Evolutionary conservation across 2,888 invertebrate genomes (phyloP), one percentile per base, ranked within the genome.

Genomic region (Cybosia mesomella): DNA sequence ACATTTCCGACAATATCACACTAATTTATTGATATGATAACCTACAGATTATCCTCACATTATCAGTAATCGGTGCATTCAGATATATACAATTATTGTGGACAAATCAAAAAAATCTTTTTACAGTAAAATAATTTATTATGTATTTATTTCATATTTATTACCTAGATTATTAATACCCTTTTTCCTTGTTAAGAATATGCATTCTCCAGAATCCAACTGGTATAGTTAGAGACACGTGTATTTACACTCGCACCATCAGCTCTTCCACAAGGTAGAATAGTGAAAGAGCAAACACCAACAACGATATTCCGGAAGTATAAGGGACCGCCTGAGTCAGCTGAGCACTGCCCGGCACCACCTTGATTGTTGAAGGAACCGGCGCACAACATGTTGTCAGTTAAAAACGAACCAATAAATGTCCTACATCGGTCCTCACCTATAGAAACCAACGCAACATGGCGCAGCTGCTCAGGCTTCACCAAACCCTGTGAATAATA

Each of bases 141-240:
- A 43, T 7, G 0, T 18, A 18, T 43, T 43, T 34, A 7, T 4
- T 8, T 8, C 18, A 8, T 49, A n/a, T 49, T 49, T 49, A n/a
- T 49, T 49, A n/a, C 18, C 2, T 0, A n/a, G 8, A 18, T 0
- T 18, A 9, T 49, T 34, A 13, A 24, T 21, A 22, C 21, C 54
- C 66, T 57, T 43, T 59, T n/a, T 8, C n/a, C n/a, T 49, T 15
- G 21, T 49, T 62, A 43, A 5, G 61, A 28, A 49, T 13, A 43
- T 18, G n/a, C 43, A 32, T 36, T 58, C 10, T 57, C 57, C 18
- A 49, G 0, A 49, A 49, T 49, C 49, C 49, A 49, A 2, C n/a
- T 49, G 49, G 49, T 49, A n/a, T 57, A 57, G 15, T 28, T 57
- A 24, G 57, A 57, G 2, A 57, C 32, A 28, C 57, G 57, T 5